These are phyloP conservation scores for Hybognathus amarus DNA, from an alignment of 2,797 vertebrate species.

Conservation along the genomic window DNA sequence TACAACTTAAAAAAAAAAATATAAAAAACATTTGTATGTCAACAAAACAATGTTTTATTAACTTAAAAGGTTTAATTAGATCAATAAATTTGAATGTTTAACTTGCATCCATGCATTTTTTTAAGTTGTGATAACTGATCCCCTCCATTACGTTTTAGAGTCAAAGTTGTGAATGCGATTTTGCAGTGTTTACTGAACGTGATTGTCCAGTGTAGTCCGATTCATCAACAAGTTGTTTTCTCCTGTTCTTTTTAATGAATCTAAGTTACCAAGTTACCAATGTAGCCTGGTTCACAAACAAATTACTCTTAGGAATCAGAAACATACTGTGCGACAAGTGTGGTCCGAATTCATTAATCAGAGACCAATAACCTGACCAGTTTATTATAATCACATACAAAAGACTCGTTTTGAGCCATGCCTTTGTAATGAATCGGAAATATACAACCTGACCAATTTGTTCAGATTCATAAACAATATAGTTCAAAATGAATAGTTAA, in stretches of 20 bases:
- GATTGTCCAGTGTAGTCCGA: background rate
- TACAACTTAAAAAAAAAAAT: background rate
- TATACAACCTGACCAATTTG: background rate
- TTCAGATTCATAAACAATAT: background rate
- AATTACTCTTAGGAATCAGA: background rate
- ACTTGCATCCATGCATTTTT: background rate
- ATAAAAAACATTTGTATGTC: no score
- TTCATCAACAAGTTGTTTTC: background rate
- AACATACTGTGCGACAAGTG: background rate
- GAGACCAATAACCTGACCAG: background rate
- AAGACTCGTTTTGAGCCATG: background rate
- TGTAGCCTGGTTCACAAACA: background rate
- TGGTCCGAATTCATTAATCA: background rate
- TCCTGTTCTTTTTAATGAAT: background rate
- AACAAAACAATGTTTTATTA: no score
- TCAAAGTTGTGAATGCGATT: no score
- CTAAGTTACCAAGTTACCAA: no score
- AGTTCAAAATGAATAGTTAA: background rate
- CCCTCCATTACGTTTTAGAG: background rate
- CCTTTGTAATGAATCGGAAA: no score
- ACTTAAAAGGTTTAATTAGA: background rate
- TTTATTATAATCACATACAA: constrained; percentile 1
- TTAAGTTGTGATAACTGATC: background rate
- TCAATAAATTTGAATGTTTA: background rate
- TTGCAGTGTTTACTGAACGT: background rate